These are phyloP conservation scores for Hoplostethus mediterraneus DNA, from an alignment of 2,797 vertebrate species.

Conservation along the genomic window DNA sequence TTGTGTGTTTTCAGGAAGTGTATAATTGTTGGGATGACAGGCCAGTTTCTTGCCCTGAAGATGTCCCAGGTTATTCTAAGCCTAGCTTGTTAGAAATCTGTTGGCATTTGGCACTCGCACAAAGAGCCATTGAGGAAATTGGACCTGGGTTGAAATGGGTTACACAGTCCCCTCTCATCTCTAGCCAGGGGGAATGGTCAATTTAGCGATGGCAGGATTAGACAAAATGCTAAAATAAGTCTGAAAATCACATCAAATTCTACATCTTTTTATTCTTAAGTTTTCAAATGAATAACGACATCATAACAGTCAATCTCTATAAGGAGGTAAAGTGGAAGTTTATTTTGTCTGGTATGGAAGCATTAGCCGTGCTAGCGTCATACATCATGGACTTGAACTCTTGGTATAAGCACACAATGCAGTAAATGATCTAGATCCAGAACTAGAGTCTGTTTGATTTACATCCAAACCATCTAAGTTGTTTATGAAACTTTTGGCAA, in stretches of 20 bases:
- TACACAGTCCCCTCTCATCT: slow-evolving; percentile 29
- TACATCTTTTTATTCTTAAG: too few species aligned
- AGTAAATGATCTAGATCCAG: too few species aligned
- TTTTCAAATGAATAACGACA: too few species aligned
- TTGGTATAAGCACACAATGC: too few species aligned
- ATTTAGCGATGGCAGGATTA: slow-evolving; percentile 2
- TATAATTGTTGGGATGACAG: slow-evolving; percentile 49
- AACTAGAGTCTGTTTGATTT: too few species aligned
- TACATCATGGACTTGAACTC: too few species aligned
- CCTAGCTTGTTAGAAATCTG: slow-evolving; percentile 51
- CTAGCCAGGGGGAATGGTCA: slow-evolving; percentile 39
- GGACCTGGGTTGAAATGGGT: slow-evolving; percentile 38
- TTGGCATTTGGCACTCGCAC: slow-evolving; percentile 56
- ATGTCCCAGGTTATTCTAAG: slow-evolving; percentile 29
- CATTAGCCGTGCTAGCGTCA: too few species aligned
- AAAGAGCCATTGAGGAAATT: slow-evolving; percentile 68
- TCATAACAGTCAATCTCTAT: too few species aligned
- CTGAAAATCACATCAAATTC: neutral
- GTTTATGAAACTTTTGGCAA: neutral
- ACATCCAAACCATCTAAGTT: neutral
- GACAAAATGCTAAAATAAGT: neutral
- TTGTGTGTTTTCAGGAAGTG: slow-evolving; percentile 45
- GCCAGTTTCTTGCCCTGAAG: neutral
- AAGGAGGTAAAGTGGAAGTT: too few species aligned
- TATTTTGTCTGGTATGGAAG: too few species aligned